Base-by-base conservation (phyloP, 2,113 vertebrate species). In the Agapornis roseicollis region DNA sequence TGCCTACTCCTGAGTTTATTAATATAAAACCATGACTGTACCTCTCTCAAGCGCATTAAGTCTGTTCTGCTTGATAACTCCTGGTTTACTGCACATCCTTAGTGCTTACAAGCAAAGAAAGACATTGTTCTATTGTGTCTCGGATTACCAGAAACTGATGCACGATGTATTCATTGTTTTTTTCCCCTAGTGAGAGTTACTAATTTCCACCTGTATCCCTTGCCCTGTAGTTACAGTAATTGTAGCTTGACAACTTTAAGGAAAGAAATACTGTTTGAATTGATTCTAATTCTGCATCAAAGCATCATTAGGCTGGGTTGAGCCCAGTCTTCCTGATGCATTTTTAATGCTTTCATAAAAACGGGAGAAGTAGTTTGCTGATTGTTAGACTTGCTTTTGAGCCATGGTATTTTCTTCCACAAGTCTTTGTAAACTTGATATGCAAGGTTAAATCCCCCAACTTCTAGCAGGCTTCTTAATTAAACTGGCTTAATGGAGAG, bases 1-100 rank as follows among this genome's bases (percentile, higher is more conserved):
- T 94, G 58, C 82, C 79, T 80, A 9, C 76, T 91, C 85, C 12
- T 33, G 53, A 58, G 41, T 52, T 95, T 93, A 82, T 93, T 88
- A 58, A 74, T 89, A 74, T 47, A 84, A 90, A 92, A 7, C 20
- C 58, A 13, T 70, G 71, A 53, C 49, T 61, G 17, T 70, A 46
- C 49, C 0, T 0, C n/a, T 88, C 49, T 41, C 70, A 42, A 68
- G 73, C 44, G 73, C 60, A 72, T 58, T 33, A 42, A 58, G 33
- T 85, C 81, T 63, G 37, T 80, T 88, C 83, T 90, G 64, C 50
- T 70, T 44, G 63, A 14, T 58, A 78, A 74, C 80, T 87, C 60
- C 35, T 41, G 47, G 19, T 3, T 74, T 89, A 24, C 31, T 84
- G 76, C 58, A 35, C 35, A 25, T 70, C 33, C 50, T 55, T 29